phyloP scores from a whole-genome alignment of 1,140 invertebrate species.

The Brevipalpus yothersi region DNA sequence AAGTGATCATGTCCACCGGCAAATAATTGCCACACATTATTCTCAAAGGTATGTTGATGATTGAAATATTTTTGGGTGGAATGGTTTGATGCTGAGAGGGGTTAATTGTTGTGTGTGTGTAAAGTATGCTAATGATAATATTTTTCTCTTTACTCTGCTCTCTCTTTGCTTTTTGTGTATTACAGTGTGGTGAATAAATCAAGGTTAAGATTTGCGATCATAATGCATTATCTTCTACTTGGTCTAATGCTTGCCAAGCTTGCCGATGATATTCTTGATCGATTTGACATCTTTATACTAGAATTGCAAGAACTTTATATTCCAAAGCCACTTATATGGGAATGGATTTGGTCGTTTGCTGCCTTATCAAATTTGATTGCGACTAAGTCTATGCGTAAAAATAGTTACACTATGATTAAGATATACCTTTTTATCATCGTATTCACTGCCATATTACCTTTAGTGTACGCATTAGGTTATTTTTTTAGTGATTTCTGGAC shows the following conservation, averaged over 20 bases:
- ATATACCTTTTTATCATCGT: constrained; percentile 56
- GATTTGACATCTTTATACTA: constrained; percentile 71
- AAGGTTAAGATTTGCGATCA: constrained; percentile 68
- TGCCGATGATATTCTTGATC: constrained; percentile 61
- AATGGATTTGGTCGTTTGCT: constrained; percentile 75
- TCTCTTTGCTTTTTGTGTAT: no score
- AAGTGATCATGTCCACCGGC: constrained; percentile 14
- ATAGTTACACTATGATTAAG: constrained; percentile 42
- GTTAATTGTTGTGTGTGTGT: neutral
- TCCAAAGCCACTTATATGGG: constrained; percentile 71
- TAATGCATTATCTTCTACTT: constrained; percentile 69
- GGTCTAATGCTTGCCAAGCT: constrained; percentile 72
- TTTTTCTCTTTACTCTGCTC: constrained; percentile 18
- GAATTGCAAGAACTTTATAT: constrained; percentile 78
- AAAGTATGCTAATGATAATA: constrained; percentile 7
- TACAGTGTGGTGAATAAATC: constrained; percentile 69
- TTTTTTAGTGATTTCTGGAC: constrained; percentile 56
- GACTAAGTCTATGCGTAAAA: constrained; percentile 56
- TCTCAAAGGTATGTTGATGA: constrained; percentile 10
- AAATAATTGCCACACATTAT: constrained; percentile 14
- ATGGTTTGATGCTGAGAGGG: neutral
- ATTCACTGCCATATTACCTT: constrained; percentile 47
- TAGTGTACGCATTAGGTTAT: constrained; percentile 50
- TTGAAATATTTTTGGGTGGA: neutral
- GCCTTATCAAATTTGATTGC: constrained; percentile 59